A percentile compares a stretch with the other conserved stretches of the same genome.
Conservation (phyloP, 2,797 vertebrate genomes). For the Dallia pectoralis region DNA sequence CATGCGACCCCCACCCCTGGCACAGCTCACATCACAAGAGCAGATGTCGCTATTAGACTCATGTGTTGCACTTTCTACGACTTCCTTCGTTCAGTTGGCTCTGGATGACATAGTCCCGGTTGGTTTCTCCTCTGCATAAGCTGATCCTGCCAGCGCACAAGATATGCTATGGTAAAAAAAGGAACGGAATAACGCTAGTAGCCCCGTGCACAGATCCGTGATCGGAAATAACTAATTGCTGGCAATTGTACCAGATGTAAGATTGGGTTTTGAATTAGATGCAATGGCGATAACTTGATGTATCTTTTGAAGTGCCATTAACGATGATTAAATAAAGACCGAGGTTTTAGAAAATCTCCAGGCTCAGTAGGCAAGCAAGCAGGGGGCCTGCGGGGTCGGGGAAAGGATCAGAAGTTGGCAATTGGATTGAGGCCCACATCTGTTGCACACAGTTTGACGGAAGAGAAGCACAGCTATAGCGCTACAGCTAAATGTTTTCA, state of each 20-base stretch:
- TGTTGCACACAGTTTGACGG: slow-evolving; percentile 17
- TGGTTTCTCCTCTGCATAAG: neutral
- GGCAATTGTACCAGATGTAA: slow-evolving; percentile 14
- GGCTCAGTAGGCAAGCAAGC: slow-evolving; percentile 24
- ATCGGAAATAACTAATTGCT: slow-evolving; percentile 28
- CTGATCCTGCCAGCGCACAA: neutral
- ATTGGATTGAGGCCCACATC: slow-evolving; percentile 25
- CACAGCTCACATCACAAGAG: neutral
- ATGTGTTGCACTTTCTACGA: neutral
- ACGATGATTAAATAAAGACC: slow-evolving; percentile 31
- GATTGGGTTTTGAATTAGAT: slow-evolving; percentile 21
- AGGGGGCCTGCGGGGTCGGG: slow-evolving; percentile 7
- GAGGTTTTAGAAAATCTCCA: slow-evolving; percentile 35
- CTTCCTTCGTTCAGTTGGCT: neutral
- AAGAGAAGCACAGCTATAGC: slow-evolving; percentile 5
- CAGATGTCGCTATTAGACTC: neutral
- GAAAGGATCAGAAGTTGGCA: slow-evolving; percentile 24
- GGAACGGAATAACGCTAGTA: neutral
- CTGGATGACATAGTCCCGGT: neutral
- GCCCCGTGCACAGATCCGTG: slow-evolving; percentile 13
- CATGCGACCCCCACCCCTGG: neutral
- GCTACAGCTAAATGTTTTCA: slow-evolving; percentile 9
- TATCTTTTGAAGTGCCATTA: slow-evolving; percentile 28
- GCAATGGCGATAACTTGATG: slow-evolving; percentile 20
- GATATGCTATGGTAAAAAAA: neutral